phyloP scores from a whole-genome alignment of 2,888 invertebrate species.

The Glaucopsyche alexis region DNA sequence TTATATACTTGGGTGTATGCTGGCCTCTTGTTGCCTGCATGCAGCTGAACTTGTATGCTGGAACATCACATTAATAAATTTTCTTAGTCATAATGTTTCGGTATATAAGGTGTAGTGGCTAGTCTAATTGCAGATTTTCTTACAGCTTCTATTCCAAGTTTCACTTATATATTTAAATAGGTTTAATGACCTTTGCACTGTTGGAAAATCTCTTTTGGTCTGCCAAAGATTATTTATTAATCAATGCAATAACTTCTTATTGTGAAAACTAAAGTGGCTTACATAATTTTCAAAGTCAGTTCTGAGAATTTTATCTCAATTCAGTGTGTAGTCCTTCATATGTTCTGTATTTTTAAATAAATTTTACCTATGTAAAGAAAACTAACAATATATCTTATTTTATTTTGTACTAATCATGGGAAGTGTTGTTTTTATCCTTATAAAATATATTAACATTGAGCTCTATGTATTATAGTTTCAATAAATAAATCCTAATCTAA shows the following conservation, averaged over 20 bases:
- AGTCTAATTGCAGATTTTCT: conserved; percentile 80
- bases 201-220: conserved; percentile 81
- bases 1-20: conserved; percentile 78
- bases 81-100: conserved; percentile 77
- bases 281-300: conserved; percentile 76
- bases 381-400: conserved; percentile 81
- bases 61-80: conserved; percentile 73
- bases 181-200: conserved; percentile 77
- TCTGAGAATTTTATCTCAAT: conserved; percentile 79
- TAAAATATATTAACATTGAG: conserved; percentile 81
- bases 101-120: conserved; percentile 78
- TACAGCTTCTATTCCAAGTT: conserved; percentile 80
- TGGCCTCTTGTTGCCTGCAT: conserved; percentile 75
- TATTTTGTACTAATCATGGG: conserved; percentile 81
- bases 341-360: conserved; percentile 80
- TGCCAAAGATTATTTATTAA: conserved; percentile 73
- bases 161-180: conserved; percentile 73
- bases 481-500: conserved; percentile 51
- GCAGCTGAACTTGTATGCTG: conserved; percentile 78
- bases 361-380: conserved; percentile 77
- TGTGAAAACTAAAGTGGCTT: conserved; percentile 80
- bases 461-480: conserved; percentile 78
- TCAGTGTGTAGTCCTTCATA: conserved; percentile 80
- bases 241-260: conserved; percentile 77
- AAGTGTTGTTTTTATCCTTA: conserved; percentile 81